phyloP scores from a whole-genome alignment of 1,140 invertebrate species.

The Aphidius gifuensis region DNA sequence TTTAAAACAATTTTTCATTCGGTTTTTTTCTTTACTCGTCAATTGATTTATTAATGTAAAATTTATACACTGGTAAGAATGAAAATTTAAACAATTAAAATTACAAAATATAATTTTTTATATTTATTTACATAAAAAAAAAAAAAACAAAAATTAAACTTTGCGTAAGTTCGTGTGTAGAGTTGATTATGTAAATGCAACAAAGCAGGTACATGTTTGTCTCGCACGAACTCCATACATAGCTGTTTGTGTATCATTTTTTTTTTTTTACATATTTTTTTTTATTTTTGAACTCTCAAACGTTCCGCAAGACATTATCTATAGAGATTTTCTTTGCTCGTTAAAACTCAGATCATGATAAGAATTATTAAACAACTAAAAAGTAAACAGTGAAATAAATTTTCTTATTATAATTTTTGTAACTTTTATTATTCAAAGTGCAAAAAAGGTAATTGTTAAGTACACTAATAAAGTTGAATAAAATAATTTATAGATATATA shows the following conservation, averaged over 20 bases:
- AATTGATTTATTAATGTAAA: too few species aligned
- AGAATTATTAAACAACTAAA: background rate
- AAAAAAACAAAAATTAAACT: background rate
- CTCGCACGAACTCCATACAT: background rate
- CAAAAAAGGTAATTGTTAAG: too few species aligned
- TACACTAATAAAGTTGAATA: too few species aligned
- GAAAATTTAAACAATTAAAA: too few species aligned
- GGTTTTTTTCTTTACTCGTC: too few species aligned
- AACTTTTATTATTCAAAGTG: too few species aligned
- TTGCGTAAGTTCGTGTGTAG: background rate
- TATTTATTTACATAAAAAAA: too few species aligned
- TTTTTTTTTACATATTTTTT: background rate
- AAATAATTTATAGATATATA: too few species aligned
- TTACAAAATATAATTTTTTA: too few species aligned
- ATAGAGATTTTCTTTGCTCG: constrained; percentile 4
- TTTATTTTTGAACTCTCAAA: constrained; percentile 1
- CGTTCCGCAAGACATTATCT: constrained; percentile 12
- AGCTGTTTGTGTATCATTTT: background rate
- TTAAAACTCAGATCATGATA: background rate
- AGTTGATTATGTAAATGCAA: constrained; percentile 3
- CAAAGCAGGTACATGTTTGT: background rate
- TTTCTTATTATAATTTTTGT: too few species aligned
- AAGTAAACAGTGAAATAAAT: background rate
- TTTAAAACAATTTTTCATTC: too few species aligned
- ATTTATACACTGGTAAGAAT: too few species aligned